phyloP scores from a whole-genome alignment of 2,888 invertebrate genomes.

The Clunio marinus region DNA sequence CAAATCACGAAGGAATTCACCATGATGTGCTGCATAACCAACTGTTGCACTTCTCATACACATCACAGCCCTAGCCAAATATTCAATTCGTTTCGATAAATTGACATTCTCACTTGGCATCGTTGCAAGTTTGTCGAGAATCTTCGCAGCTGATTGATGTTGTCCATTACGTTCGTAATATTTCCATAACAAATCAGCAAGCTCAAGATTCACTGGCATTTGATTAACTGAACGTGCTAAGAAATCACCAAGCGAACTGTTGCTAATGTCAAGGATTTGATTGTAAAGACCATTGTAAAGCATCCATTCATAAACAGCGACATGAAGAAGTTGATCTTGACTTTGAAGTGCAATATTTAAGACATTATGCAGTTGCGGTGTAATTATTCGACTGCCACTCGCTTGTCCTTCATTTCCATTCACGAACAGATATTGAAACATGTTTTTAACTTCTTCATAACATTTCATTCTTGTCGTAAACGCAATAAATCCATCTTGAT shows the following conservation, averaged over 20 bases:
- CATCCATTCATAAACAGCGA: constrained; percentile 91
- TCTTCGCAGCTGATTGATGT: constrained; percentile 87
- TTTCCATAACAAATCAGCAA: constrained; percentile 88
- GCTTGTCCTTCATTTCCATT: constrained; percentile 25
- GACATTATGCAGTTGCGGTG: constrained; percentile 56
- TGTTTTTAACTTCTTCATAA: constrained; percentile 79
- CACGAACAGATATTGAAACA: constrained; percentile 59
- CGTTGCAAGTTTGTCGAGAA: constrained; percentile 76
- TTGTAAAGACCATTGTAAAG: constrained; percentile 68
- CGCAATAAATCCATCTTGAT: constrained; percentile 74
- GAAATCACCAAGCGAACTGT: constrained; percentile 51
- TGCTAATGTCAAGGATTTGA: constrained; percentile 59
- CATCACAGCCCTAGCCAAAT: constrained; percentile 89
- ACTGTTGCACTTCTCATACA: constrained; percentile 86
- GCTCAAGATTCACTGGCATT: constrained; percentile 57
- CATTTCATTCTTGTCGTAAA: constrained; percentile 76
- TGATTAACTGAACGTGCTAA: constrained; percentile 51
- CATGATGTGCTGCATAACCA: constrained; percentile 66
- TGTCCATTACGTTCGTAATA: constrained; percentile 90
- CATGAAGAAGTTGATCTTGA: constrained; percentile 84
- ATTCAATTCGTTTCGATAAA: constrained; percentile 78
- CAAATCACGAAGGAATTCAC: constrained; percentile 77
- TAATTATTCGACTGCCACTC: constrained; percentile 43
- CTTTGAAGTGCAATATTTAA: constrained; percentile 55
- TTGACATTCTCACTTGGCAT: constrained; percentile 64